Evolutionary conservation across 2,888 invertebrate genomes (phyloP), one percentile per base, ranked within the genome.

Genomic region (Beris chalybata): DNA sequence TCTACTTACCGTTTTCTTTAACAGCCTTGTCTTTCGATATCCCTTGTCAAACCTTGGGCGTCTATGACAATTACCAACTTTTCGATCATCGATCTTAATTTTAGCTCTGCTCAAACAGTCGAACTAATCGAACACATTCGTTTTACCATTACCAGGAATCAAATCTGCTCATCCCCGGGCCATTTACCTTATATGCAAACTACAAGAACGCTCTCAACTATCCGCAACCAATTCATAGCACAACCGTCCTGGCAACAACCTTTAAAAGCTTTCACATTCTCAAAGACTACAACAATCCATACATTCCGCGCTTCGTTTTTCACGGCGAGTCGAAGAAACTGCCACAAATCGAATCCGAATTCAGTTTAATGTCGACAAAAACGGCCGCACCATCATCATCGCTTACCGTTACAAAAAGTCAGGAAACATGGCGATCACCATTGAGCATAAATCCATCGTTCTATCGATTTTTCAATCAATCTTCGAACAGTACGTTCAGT

Each of bases 271-370:
- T 64, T 9, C n/a, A 52, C 13, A 12, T 31, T 9, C 15, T 67
- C 15, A 52, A 64, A 31, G 63, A 67, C 47, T 67, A 38, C 29
- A 38, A 57, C n/a, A 67, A 64, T 50, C 47, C 44, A 7, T 64
- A 64, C 44, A 52, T 63, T 22, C 64, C 64, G 13, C 44, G 50
- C 31, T 58, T 45, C 29, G 45, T 57, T 31, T 64, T 67, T 64
- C 32, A 29, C 7, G 45, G 52, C 32, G 48, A 54, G 2, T 13
- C 44, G 4, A 61, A 15, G 47, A 4, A 52, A 13, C 15, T 48
- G 12, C 2, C 32, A 5, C 13, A 57, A 52, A 30, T 45, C 13
- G 65, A 65, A 13, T 58, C 65, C 3, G 29, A 31, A 43, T 43
- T 54, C 13, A 53, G 45, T 54, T n/a, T 64, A 11, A 6, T 30